phyloP scores from a whole-genome alignment of 2,888 invertebrate genomes.

The Amblyteles armatorius region DNA sequence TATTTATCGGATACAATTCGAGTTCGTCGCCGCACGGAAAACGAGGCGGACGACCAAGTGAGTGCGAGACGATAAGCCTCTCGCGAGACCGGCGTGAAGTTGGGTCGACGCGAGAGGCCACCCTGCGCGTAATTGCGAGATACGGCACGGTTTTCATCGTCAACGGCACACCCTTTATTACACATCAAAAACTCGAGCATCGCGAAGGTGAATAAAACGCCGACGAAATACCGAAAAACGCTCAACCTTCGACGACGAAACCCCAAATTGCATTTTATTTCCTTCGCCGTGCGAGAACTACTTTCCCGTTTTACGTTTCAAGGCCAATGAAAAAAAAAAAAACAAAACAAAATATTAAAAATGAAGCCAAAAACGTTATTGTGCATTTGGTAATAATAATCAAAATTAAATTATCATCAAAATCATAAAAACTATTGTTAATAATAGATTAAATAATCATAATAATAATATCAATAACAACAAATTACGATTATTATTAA shows the following conservation, averaged over 20 bases:
- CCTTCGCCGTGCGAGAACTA: background rate
- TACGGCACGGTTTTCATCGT: slow-evolving; percentile 40
- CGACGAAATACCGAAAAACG: background rate
- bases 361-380: too few species aligned
- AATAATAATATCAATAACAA: too few species aligned
- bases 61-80: slow-evolving; percentile 1
- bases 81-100: background rate
- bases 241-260: background rate
- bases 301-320: too few species aligned
- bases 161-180: background rate
- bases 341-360: too few species aligned
- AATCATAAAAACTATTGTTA: too few species aligned
- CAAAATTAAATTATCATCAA: too few species aligned
- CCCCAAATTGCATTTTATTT: slow-evolving; percentile 1
- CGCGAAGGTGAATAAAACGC: slow-evolving; percentile 6
- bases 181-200: background rate
- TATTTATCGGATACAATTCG: background rate
- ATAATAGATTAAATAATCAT: too few species aligned
- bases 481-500: too few species aligned
- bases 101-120: slow-evolving; percentile 17
- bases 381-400: too few species aligned
- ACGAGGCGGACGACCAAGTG: slow-evolving; percentile 2
- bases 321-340: too few species aligned
- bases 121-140: slow-evolving; percentile 43
- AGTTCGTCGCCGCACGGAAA: slow-evolving; percentile 8